Evolutionary conservation across 2,888 invertebrate species (phyloP), one percentile per base, ranked within the genome.

Genomic region (Athetis lepigone): DNA sequence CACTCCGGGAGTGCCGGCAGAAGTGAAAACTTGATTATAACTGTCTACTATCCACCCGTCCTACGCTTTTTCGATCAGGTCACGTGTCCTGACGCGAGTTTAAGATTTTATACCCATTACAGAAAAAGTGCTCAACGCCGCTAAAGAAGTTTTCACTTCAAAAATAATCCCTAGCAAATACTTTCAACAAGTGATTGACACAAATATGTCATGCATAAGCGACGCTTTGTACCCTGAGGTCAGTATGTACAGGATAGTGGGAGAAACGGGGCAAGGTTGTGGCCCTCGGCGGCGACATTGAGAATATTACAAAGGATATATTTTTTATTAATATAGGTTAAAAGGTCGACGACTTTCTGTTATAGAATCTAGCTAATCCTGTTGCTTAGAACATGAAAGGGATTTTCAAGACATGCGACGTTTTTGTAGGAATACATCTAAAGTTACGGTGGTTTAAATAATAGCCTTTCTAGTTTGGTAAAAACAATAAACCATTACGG

Each of bases 221-320:
- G 8, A n/a, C 18, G 2, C 25, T 36, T 42, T 9, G 6, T 33
- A 40, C 42, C 9, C 42, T 27, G 18, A 56, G 59, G 56, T 59
- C 51, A 72, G 40, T 39, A 9, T 29, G 29, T 6, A 13, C 23
- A 36, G 18, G n/a, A 54, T 58, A 25, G 19, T n/a, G 13, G 43
- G 40, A 21, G 18, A 65, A 73, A 66, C 11, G 25, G 46, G 21
- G 16, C 57, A 42, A 52, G 57, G 68, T 27, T 47, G 36, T n/a
- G 59, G 16, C 40, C 29, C 7, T 52, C n/a, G 16, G 25, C 11
- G 13, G 40, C 52, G 40, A 16, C 19, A 40, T 33, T 9, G n/a
- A 40, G 13, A 19, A 40, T 33, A 33, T 33, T 13, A 33, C 13
- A 13, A 33, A 33, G 33, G 33, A 33, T 13, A 1, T 33, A 33